Evolutionary conservation across 2,797 vertebrate species (phyloP).

Genomic region (Saguinus oedipus): DNA sequence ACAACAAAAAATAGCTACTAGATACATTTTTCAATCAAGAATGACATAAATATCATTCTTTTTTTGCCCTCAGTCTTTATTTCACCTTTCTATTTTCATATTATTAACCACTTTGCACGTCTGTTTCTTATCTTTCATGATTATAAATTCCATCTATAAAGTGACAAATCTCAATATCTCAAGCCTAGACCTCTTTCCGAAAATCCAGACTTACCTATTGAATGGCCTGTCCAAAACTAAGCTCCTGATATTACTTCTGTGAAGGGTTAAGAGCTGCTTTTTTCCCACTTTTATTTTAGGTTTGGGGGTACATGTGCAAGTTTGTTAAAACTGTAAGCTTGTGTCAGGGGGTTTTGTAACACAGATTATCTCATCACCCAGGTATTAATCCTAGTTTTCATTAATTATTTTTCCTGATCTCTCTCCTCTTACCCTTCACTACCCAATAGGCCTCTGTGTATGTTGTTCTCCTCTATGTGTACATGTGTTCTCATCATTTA

Average conservation of each 20-base stretch:
- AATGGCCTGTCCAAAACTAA: background rate
- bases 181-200: background rate
- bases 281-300: background rate
- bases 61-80: background rate
- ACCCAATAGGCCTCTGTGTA: background rate
- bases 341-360: background rate
- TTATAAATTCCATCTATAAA: background rate
- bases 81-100: background rate
- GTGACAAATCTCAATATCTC: background rate
- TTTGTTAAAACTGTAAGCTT: background rate
- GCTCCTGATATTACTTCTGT: background rate
- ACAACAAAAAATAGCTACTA: background rate
- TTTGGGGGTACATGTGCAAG: background rate
- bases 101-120: background rate
- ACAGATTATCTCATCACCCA: background rate
- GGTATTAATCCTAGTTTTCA: background rate
- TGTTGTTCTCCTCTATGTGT: background rate
- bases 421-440: background rate
- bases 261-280: background rate
- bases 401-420: background rate
- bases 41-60: conserved; percentile 4
- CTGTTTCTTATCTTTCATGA: background rate
- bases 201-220: background rate
- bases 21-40: background rate
- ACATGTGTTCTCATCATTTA: background rate